Base-by-base conservation (phyloP, 2,113 vertebrate genomes). In the Limnothrissa miodon region DNA sequence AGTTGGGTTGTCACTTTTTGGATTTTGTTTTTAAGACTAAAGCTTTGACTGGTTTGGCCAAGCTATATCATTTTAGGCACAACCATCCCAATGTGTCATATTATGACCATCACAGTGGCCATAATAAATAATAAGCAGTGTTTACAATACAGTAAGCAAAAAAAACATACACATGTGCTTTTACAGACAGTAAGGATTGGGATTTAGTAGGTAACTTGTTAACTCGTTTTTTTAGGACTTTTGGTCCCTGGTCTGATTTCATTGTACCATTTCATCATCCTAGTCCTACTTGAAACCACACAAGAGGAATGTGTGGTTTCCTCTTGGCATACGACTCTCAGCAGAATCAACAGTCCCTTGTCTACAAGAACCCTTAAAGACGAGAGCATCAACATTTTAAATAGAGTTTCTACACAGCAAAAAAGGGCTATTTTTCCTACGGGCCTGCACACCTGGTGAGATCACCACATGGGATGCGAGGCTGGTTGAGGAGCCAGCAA, bases 221-320 rank as follows among this genome's bases (percentile, higher is more conserved):
- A 62, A 74, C 25, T 36, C 17, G 29, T 36, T 36, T 39, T n/a
- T 74, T 33, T 11, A 39, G 66, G 25, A 36, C 11, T 74, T 70
- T 33, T 74, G 66, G 13, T 33, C 29, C 66, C 25, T 74, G 4
- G 66, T 36, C 66, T 17, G 33, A 36, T 33, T 74, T 74, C 66
- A 74, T 74, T 29, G 66, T 74, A 36, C 29, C 29, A 36, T 36
- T 74, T 74, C 66, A 36, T 74, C 66, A 74, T 74, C 66, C 11
- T 33, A 74, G 66, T 19, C 33, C 66, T 39, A 29, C 29, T 17
- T 74, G 2, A 36, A 74, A 74, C 66, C 66, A 15, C 66, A 39
- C 66, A 74, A 74, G 66, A 36, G 66, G 66, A 36, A 74, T 36
- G 66, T 74, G 66, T 74, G 66, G 66, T 74, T 74, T 74, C 66